Percentiles rank a stretch among this genome's conserved stretches.
These are phyloP conservation scores for Sardina pilchardus DNA, from an alignment of 2,113 vertebrate species.

Conservation along the genomic window DNA sequence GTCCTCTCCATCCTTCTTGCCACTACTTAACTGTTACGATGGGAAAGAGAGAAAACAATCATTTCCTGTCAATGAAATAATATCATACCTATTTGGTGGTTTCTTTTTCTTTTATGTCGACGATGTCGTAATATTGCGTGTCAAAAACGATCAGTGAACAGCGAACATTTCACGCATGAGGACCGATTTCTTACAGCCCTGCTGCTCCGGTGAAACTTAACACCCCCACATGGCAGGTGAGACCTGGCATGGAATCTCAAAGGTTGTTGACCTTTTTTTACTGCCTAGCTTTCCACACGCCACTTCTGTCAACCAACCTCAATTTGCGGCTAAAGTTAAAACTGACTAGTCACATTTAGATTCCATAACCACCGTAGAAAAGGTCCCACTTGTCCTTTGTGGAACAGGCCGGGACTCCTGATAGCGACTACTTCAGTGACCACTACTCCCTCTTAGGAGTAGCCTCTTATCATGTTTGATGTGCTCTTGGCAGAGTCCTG, in stretches of 20 bases:
- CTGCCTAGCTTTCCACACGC: neutral
- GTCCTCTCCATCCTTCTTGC: constrained; percentile 83
- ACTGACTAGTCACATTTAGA: neutral
- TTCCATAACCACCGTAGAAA: neutral
- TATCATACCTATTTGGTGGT: too few species aligned
- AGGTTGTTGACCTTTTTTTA: constrained; percentile 15
- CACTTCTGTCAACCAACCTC: neutral
- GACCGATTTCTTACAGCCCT: too few species aligned
- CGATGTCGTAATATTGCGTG: too few species aligned
- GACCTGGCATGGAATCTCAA: neutral
- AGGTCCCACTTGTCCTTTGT: neutral
- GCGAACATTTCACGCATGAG: too few species aligned
- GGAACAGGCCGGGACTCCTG: neutral
- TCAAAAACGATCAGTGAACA: too few species aligned
- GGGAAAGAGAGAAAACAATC: neutral
- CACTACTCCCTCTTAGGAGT: too few species aligned
- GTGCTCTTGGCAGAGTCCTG: neutral
- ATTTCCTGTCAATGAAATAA: too few species aligned
- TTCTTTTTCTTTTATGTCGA: too few species aligned
- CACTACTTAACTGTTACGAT: constrained; percentile 74
- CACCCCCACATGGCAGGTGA: neutral
- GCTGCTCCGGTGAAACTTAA: too few species aligned
- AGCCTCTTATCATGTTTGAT: neutral
- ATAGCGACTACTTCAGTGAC: neutral
- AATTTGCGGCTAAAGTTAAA: neutral